Conservation (phyloP, 2,888 invertebrate genomes). For the Actias luna region DNA sequence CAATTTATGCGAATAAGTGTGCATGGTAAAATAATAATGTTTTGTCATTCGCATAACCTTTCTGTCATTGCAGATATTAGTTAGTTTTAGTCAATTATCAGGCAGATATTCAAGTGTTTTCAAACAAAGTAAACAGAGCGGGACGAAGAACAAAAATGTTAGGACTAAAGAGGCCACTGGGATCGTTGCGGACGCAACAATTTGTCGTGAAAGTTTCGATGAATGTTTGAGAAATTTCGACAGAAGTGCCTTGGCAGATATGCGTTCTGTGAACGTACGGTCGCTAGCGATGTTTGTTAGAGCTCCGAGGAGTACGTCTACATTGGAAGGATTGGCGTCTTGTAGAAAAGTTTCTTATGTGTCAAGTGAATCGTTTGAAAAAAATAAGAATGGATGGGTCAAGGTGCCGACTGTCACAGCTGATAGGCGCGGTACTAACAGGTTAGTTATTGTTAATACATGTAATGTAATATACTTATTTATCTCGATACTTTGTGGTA, state of each 20-base stretch:
- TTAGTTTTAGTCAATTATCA: slow-evolving; percentile 77
- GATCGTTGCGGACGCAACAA: slow-evolving; percentile 51
- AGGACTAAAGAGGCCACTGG: slow-evolving; percentile 53
- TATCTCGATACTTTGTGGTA: background rate
- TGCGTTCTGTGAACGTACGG: slow-evolving; percentile 58
- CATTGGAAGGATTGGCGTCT: slow-evolving; percentile 43
- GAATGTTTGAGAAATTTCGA: slow-evolving; percentile 69
- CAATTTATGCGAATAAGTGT: slow-evolving; percentile 10
- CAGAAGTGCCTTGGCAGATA: slow-evolving; percentile 66
- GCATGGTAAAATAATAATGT: slow-evolving; percentile 15
- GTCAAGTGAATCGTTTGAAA: slow-evolving; percentile 65
- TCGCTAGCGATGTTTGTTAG: slow-evolving; percentile 46
- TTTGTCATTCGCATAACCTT: slow-evolving; percentile 15
- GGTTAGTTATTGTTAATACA: background rate
- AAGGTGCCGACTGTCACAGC: slow-evolving; percentile 47
- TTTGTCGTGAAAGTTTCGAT: slow-evolving; percentile 67
- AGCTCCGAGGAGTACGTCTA: slow-evolving; percentile 34
- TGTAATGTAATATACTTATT: background rate
- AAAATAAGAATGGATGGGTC: slow-evolving; percentile 69
- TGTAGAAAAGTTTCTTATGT: slow-evolving; percentile 60
- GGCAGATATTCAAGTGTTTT: slow-evolving; percentile 70
- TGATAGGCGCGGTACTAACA: slow-evolving; percentile 42
- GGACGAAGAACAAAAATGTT: slow-evolving; percentile 59
- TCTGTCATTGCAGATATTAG: slow-evolving; percentile 74
- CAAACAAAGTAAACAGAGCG: slow-evolving; percentile 66